These are phyloP conservation scores for Magallana nippona DNA, from an alignment of 2,888 invertebrate species.

Conservation along the genomic window DNA sequence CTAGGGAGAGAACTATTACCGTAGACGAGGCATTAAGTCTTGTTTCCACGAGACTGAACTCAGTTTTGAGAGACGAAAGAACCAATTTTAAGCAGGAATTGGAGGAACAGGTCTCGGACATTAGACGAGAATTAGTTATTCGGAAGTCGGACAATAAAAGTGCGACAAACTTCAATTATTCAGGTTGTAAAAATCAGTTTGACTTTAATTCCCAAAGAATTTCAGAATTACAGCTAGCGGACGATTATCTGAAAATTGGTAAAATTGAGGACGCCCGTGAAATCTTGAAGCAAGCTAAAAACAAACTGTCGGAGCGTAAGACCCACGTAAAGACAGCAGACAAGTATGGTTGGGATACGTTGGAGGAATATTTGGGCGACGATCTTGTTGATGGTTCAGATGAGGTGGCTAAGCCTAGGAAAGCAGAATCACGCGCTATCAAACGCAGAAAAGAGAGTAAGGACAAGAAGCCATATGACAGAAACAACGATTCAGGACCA, in stretches of 20 bases:
- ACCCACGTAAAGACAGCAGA: background rate
- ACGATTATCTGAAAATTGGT: background rate
- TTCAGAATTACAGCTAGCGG: background rate
- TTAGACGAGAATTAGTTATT: background rate
- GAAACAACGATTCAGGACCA: background rate
- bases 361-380: background rate
- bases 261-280: background rate
- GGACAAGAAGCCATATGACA: background rate
- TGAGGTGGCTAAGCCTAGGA: background rate
- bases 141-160: background rate
- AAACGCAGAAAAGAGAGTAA: background rate
- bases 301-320: background rate
- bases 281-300: background rate
- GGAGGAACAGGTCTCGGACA: background rate
- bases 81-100: background rate
- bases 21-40: no score
- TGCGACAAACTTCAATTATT: background rate
- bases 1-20: no score
- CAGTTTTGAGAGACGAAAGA: no score
- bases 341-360: background rate
- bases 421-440: background rate
- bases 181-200: background rate
- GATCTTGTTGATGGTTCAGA: background rate
- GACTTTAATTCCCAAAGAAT: constrained; percentile 2
- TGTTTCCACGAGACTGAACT: no score